Conservation (phyloP, 2,113 vertebrate species). For the Falco punctatus region DNA sequence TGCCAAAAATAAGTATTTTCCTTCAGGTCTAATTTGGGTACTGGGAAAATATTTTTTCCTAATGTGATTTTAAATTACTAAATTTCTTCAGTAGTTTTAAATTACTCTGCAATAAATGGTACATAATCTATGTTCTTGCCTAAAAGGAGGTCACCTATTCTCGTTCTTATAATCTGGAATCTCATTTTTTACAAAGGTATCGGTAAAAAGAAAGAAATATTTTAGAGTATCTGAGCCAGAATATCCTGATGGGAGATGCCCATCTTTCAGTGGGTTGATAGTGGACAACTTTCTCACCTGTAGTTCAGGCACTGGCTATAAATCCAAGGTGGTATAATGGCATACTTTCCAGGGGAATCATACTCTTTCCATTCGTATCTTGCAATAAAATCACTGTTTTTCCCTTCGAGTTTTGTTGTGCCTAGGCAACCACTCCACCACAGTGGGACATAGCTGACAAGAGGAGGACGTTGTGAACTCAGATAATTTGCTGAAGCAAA, state of each 20-base stretch:
- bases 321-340: background rate
- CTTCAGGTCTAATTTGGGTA: background rate
- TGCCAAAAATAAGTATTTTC: background rate
- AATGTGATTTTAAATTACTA: background rate
- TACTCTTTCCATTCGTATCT: background rate
- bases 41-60: background rate
- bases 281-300: background rate
- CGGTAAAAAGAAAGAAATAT: background rate
- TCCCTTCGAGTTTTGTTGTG: background rate
- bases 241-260: background rate
- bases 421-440: background rate
- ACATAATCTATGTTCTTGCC: background rate
- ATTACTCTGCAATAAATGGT: background rate
- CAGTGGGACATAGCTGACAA: accelerated
- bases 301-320: background rate
- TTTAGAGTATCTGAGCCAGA: background rate
- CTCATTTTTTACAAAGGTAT: background rate
- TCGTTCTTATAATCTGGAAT: background rate
- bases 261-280: background rate
- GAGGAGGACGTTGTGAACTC: background rate
- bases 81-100: background rate
- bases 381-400: background rate
- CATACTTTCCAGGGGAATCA: background rate
- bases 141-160: background rate
- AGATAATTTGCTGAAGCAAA: background rate